These are phyloP conservation scores for Agrochola lychnidis DNA, from an alignment of 2,888 invertebrate species.

Conservation along the genomic window DNA sequence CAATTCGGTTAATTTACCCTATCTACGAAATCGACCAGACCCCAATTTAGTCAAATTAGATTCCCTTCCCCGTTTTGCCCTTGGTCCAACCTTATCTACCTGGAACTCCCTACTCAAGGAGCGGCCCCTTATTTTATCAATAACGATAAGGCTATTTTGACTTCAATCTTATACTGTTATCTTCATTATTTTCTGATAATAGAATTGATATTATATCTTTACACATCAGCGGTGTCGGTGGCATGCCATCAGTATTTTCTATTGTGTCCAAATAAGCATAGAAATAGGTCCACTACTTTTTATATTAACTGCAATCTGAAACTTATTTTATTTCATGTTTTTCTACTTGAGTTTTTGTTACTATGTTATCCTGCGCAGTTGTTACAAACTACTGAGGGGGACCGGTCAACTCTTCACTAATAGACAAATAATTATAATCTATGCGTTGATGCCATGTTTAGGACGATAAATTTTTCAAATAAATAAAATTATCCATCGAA, in stretches of 20 bases:
- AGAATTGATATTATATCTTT: conserved; percentile 63
- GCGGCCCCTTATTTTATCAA: conserved; percentile 62
- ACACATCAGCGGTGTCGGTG: conserved; percentile 56
- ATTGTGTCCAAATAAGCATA: conserved; percentile 66
- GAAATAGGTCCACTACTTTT: conserved; percentile 56
- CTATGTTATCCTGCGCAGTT: conserved; percentile 50
- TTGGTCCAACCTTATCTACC: conserved; percentile 49
- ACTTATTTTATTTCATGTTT: conserved; percentile 62
- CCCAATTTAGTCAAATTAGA: conserved; percentile 45
- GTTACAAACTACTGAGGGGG: conserved; percentile 22
- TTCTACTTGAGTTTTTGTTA: conserved; percentile 52
- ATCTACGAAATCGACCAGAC: conserved; percentile 1
- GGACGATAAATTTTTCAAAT: not conserved
- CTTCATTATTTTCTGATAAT: conserved; percentile 65
- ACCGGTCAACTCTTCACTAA: conserved; percentile 30
- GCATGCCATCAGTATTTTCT: conserved; percentile 61
- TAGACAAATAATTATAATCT: not conserved
- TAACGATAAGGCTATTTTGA: conserved; percentile 62
- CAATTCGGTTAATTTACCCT: not conserved
- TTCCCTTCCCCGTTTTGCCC: conserved; percentile 5
- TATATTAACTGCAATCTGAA: conserved; percentile 62
- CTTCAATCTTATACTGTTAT: conserved; percentile 63
- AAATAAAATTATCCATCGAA: not conserved
- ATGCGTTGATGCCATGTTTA: not conserved
- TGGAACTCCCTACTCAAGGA: conserved; percentile 53